phyloP scores from a whole-genome alignment of 92 coral and sea anemone genomes.

The Phenganax marumi region DNA sequence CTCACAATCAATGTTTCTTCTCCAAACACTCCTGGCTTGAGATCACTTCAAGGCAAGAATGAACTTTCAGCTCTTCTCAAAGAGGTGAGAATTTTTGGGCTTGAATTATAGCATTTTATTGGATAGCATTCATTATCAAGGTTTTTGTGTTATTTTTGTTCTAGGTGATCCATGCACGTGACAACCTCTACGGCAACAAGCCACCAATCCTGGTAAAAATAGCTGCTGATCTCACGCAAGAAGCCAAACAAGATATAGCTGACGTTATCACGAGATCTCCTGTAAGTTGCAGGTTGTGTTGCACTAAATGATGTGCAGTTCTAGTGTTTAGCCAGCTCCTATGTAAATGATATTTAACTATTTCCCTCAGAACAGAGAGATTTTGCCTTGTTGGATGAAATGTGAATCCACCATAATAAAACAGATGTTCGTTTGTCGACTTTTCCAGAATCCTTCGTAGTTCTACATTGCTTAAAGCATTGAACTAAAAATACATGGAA shows the following conservation, averaged over 20 bases:
- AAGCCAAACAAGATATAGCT: conserved; percentile 90
- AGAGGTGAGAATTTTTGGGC: conserved; percentile 53
- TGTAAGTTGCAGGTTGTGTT: conserved; percentile 44
- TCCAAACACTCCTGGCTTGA: conserved; percentile 94
- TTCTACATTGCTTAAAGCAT: too few relatives aligned
- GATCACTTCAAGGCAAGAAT: conserved; percentile 85
- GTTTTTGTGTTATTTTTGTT: neutral
- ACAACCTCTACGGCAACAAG: conserved; percentile 45
- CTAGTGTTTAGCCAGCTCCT: too few relatives aligned
- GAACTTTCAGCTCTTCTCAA: conserved; percentile 74
- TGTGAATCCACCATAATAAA: too few relatives aligned
- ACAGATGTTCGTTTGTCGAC: too few relatives aligned
- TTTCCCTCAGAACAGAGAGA: too few relatives aligned
- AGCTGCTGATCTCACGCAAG: conserved; percentile 81
- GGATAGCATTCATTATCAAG: too few relatives aligned
- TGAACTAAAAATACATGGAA: too few relatives aligned
- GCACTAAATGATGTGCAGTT: too few relatives aligned
- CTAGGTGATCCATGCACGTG: conserved; percentile 79
- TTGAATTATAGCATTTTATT: too few relatives aligned
- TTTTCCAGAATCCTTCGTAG: too few relatives aligned
- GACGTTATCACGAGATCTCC: conserved; percentile 68
- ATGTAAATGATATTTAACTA: too few relatives aligned
- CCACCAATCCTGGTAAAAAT: conserved; percentile 88
- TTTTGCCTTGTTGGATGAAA: too few relatives aligned
- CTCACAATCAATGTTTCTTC: conserved; percentile 88